A percentile compares a stretch with the other conserved stretches of the same genome.
Evolutionary conservation across 2,113 vertebrate genomes (phyloP).

Genomic region (Struthio camelus): DNA sequence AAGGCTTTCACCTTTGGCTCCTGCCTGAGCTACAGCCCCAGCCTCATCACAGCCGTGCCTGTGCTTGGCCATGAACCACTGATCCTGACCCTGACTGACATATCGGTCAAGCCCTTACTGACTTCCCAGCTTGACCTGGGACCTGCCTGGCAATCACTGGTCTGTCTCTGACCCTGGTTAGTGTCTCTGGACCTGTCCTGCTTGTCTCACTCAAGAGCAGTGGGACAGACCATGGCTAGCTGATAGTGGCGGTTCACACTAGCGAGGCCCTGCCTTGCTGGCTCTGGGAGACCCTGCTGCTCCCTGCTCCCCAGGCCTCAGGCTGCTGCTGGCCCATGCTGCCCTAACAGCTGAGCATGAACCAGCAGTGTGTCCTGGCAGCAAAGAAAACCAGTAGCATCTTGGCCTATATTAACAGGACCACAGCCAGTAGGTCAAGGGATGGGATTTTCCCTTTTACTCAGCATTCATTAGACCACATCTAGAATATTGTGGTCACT

Average conservation of each 20-base stretch:
- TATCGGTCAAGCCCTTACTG: not conserved
- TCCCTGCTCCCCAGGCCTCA: not conserved
- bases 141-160: not conserved
- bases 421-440: not conserved
- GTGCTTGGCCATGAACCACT: accelerated
- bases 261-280: not conserved
- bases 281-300: accelerated
- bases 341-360: not conserved
- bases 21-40: not conserved
- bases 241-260: too few species aligned
- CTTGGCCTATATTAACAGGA: not conserved
- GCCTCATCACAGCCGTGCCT: not conserved
- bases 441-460: not conserved
- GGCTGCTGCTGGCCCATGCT: accelerated
- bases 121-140: not conserved
- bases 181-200: not conserved
- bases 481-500: not conserved
- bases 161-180: not conserved
- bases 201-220: accelerated
- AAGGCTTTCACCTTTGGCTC: accelerated
- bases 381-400: not conserved
- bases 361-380: not conserved
- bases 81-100: not conserved
- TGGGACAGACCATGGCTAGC: accelerated
- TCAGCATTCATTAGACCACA: not conserved